These are phyloP conservation scores for Madoqua kirkii DNA, from an alignment of 2,113 vertebrate species.

Conservation along the genomic window DNA sequence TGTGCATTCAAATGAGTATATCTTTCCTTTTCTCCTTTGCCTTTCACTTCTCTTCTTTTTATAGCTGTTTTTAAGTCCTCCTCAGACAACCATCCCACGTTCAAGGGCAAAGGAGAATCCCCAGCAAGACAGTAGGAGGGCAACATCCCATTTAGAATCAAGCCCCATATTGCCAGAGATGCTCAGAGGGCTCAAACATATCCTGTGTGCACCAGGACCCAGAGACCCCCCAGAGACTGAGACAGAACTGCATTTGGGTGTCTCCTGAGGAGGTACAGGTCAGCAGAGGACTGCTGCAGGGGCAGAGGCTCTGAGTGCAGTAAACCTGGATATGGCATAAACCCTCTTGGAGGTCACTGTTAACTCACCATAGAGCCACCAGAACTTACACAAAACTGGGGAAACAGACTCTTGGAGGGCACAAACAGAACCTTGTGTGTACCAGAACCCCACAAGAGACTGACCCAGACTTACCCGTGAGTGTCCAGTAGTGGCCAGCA, in stretches of 20 bases:
- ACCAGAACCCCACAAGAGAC: not conserved
- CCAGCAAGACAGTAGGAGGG: not conserved
- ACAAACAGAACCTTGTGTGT: not conserved
- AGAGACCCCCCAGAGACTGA: not conserved
- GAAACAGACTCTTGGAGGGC: not conserved
- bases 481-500: not conserved
- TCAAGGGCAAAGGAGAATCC: not conserved
- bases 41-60: not conserved
- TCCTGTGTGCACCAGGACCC: not conserved
- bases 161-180: not conserved
- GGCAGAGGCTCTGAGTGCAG: not conserved
- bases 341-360: not conserved
- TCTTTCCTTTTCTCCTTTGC: not conserved
- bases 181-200: not conserved
- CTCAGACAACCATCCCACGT: not conserved
- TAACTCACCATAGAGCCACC: not conserved
- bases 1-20: not conserved
- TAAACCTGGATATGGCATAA: not conserved
- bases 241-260: not conserved
- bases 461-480: not conserved
- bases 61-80: not conserved
- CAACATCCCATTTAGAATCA: not conserved
- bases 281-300: not conserved
- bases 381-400: not conserved
- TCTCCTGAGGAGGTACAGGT: not conserved